Conservation (phyloP, 2,113 vertebrate species). For the Isichthys henryi region DNA sequence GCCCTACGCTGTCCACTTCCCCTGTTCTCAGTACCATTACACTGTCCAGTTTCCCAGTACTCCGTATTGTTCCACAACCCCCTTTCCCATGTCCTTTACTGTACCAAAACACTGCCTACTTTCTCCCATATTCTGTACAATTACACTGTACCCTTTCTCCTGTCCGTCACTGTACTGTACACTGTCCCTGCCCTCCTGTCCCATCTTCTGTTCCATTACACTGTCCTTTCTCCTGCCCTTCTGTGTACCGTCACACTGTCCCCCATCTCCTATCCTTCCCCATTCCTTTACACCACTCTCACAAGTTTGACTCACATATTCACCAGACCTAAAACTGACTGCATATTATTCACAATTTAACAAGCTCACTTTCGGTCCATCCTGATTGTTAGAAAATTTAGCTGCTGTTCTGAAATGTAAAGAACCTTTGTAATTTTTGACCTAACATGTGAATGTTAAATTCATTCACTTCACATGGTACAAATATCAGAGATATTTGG, state of each 20-base stretch:
- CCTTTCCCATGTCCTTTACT: neutral
- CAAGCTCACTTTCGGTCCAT: neutral
- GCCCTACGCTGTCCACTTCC: neutral
- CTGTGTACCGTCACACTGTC: neutral
- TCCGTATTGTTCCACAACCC: neutral
- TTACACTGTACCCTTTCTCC: neutral
- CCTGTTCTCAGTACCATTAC: neutral
- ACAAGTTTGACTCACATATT: neutral
- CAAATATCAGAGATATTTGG: neutral
- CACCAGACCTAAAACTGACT: neutral
- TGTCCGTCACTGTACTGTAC: neutral
- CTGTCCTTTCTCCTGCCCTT: neutral
- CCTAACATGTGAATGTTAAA: neutral
- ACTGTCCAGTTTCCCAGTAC: neutral
- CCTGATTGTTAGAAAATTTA: neutral
- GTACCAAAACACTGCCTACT: neutral
- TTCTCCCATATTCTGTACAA: neutral
- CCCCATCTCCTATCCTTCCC: neutral
- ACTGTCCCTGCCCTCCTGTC: neutral
- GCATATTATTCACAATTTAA: neutral
- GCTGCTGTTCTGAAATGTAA: neutral
- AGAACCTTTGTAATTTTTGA: neutral
- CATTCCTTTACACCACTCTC: neutral
- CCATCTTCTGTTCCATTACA: neutral
- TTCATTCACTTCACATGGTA: neutral